These are phyloP conservation scores for Sphaeramia orbicularis DNA, from an alignment of 2,797 vertebrate species.

Conservation along the genomic window DNA sequence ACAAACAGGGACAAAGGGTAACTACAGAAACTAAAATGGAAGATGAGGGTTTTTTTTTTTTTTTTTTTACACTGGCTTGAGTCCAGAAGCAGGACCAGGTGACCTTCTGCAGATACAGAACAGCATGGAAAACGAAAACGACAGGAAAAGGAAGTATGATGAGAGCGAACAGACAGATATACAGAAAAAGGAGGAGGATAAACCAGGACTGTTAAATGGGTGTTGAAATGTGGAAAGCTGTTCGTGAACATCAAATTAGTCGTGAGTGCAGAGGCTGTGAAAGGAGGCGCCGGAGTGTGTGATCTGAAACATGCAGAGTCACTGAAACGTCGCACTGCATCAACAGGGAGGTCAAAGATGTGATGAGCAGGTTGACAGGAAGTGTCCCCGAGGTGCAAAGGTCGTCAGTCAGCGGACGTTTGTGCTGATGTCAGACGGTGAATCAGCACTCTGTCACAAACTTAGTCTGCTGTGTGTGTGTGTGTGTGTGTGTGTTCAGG, in stretches of 20 bases:
- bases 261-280: too few relatives aligned
- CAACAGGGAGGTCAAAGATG: slow-evolving; percentile 8
- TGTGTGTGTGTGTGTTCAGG: too few relatives aligned
- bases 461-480: not conserved
- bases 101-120: slow-evolving; percentile 66
- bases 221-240: too few relatives aligned
- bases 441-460: slow-evolving; percentile 16
- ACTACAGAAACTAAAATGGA: slow-evolving; percentile 42
- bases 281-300: too few relatives aligned
- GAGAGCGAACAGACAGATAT: not conserved
- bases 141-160: not conserved
- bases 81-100: slow-evolving; percentile 77
- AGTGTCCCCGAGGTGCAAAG: not conserved
- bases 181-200: not conserved
- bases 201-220: too few relatives aligned
- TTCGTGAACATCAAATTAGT: too few relatives aligned
- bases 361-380: slow-evolving; percentile 3
- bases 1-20: not conserved
- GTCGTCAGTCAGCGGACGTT: not conserved
- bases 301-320: slow-evolving; percentile 9
- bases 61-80: slow-evolving; percentile 71
- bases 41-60: slow-evolving; percentile 2
- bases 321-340: not conserved
- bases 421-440: slow-evolving; percentile 26
- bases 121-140: slow-evolving; percentile 1